A percentile compares a stretch with the other conserved stretches of the same genome.
phyloP scores from a whole-genome alignment of 2,113 vertebrate genomes.

The Oreochromis niloticus region DNA sequence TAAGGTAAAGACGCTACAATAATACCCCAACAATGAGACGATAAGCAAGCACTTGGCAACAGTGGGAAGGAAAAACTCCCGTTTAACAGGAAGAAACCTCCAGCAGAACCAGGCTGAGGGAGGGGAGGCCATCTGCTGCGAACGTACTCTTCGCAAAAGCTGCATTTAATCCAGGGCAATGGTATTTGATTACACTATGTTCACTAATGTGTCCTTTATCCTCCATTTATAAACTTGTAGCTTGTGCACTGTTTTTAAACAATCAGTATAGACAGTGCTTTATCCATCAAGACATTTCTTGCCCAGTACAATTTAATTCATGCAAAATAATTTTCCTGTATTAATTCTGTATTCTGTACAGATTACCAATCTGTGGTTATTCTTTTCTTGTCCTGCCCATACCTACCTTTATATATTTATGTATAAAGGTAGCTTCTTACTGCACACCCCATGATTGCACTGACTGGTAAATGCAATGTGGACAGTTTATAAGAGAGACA shows the following conservation, averaged over 20 bases:
- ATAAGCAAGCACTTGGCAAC: neutral
- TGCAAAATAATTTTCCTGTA: conserved; percentile 1
- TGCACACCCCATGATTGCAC: neutral
- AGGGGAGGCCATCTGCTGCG: neutral
- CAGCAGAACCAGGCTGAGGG: neutral
- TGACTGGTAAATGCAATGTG: neutral
- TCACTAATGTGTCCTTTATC: neutral
- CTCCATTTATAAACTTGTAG: fast-evolving
- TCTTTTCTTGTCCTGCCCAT: neutral
- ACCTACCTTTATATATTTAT: neutral
- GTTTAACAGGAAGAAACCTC: neutral
- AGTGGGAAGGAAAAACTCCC: neutral
- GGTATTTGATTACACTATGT: neutral
- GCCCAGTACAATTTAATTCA: neutral
- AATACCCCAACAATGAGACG: neutral
- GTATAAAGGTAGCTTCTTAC: neutral
- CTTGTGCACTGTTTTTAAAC: neutral
- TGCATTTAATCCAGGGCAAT: neutral
- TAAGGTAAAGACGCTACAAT: neutral
- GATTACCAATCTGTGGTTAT: neutral
- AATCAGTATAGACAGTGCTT: neutral
- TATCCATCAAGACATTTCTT: neutral
- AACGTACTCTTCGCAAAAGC: neutral
- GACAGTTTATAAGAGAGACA: neutral
- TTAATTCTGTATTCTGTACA: neutral